Conservation (phyloP, 2,888 invertebrate species). For the Cremastinae sp. region DNA sequence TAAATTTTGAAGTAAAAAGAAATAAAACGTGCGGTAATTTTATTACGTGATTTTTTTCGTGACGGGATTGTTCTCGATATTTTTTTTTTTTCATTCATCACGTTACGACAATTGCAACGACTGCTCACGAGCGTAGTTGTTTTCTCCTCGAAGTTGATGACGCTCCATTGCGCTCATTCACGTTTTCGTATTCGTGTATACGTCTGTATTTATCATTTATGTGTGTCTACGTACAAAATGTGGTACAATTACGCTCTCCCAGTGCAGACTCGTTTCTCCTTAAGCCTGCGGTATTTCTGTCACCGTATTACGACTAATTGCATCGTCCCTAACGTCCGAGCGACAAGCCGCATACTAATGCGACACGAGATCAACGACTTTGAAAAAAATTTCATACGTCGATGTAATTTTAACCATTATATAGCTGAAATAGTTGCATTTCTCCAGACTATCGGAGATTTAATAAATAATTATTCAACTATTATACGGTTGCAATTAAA, state of each 20-base stretch:
- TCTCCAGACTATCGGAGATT: too few relatives aligned
- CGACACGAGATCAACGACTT: too few relatives aligned
- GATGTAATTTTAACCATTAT: too few relatives aligned
- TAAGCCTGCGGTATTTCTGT: slow-evolving; percentile 37
- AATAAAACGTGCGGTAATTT: too few relatives aligned
- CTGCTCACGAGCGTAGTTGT: slow-evolving; percentile 34
- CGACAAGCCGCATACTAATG: slow-evolving; percentile 1
- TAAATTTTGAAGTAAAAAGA: too few relatives aligned
- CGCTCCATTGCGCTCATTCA: slow-evolving; percentile 54
- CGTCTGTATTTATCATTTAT: too few relatives aligned
- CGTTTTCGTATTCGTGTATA: slow-evolving; percentile 11
- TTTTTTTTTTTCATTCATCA: slow-evolving; percentile 19
- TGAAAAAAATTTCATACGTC: too few relatives aligned
- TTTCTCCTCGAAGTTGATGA: slow-evolving; percentile 46
- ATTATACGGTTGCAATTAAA: too few relatives aligned
- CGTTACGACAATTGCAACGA: slow-evolving; percentile 25
- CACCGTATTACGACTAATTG: slow-evolving; percentile 50
- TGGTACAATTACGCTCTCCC: slow-evolving; percentile 33
- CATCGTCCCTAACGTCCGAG: slow-evolving; percentile 29
- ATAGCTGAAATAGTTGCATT: slow-evolving; percentile 1
- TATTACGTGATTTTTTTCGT: too few relatives aligned
- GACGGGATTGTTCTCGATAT: neutral
- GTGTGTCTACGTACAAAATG: neutral
- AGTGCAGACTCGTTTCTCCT: slow-evolving; percentile 35
- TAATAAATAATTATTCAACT: too few relatives aligned